Evolutionary conservation across 2,888 invertebrate species (phyloP).

Genomic region (Drosophila niveifrons): DNA sequence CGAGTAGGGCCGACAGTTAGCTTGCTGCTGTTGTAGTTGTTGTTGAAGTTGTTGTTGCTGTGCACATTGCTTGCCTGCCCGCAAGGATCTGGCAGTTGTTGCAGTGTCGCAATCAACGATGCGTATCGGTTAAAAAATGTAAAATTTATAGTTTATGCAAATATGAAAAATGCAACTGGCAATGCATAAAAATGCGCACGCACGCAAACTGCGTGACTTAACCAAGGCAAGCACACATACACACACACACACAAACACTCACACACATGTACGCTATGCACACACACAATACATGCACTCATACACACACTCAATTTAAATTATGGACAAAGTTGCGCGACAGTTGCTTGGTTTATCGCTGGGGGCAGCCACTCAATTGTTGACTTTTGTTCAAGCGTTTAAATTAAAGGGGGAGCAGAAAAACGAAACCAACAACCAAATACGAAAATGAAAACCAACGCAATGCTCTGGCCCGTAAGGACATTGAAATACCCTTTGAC

Average conservation of each 20-base stretch:
- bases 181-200: constrained; percentile 82
- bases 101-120: constrained; percentile 75
- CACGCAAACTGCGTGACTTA: constrained; percentile 78
- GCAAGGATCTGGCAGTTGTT: constrained; percentile 39
- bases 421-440: constrained; percentile 1
- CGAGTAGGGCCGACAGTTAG: constrained; percentile 23
- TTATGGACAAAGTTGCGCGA: constrained; percentile 79
- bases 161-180: constrained; percentile 81
- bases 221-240: constrained; percentile 53
- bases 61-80: constrained; percentile 52
- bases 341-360: constrained; percentile 79
- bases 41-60: constrained; percentile 1
- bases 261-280: constrained; percentile 11
- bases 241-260: constrained; percentile 29
- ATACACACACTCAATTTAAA: constrained; percentile 55
- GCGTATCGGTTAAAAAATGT: constrained; percentile 82
- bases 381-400: constrained; percentile 76
- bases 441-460: background rate
- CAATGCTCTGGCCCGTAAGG: background rate
- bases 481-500: constrained; percentile 27
- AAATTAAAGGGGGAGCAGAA: constrained; percentile 50
- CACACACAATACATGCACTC: constrained; percentile 27
- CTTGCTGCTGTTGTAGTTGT: constrained; percentile 9
- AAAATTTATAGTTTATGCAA: constrained; percentile 82
- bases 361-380: constrained; percentile 66